Base-by-base conservation (phyloP, 2,113 vertebrate species). In the Triplophysa siluroides region DNA sequence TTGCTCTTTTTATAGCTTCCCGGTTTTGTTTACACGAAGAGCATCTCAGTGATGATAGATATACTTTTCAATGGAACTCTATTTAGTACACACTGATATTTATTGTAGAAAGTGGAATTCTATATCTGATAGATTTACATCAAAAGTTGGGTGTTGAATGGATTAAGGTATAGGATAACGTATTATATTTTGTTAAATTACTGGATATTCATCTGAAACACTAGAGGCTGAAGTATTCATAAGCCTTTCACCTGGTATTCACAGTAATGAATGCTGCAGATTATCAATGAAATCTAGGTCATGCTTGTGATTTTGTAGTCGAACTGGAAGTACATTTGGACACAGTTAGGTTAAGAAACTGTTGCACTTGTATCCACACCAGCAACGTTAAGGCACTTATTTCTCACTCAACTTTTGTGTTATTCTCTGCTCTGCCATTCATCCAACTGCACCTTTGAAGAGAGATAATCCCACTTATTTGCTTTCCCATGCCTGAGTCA, bases 401-500 rank as follows among this genome's bases (percentile, higher is more conserved):
- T 52, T 76, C 54, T 73, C 61, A 72, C 12, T 54, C 52, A 65
- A 70, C 78, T 82, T 38, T 79, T 83, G 76, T 72, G 69, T 7
- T 10, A 67, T 62, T 67, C 74, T 47, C 21, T 41, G 23, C 80
- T 23, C 29, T 54, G 47, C 67, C 68, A 11, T 87, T 91, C 88
- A 90, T 85, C 84, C 85, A 79, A 41, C 84, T 83, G 80, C 85
- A 84, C 84, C 89, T 91, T 91, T 93, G 88, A 91, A 90, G 88
- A 19, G 86, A 81, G 84, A 77, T 86, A 83, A 86, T 88, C 81
- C 78, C 13, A 65, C 47, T 83, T 88, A 85, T 88, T 88, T 85
- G 89, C 91, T 91, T 92, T 92, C 90, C 89, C 91, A 93, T 91
- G 89, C 89, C 88, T 87, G 87, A 88, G 90, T 90, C 87, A 88